Percentiles rank a stretch among this genome's conserved stretches.
These are phyloP conservation scores for Bryconaethiops microstoma DNA, from an alignment of 2,797 vertebrate genomes.

Conservation along the genomic window DNA sequence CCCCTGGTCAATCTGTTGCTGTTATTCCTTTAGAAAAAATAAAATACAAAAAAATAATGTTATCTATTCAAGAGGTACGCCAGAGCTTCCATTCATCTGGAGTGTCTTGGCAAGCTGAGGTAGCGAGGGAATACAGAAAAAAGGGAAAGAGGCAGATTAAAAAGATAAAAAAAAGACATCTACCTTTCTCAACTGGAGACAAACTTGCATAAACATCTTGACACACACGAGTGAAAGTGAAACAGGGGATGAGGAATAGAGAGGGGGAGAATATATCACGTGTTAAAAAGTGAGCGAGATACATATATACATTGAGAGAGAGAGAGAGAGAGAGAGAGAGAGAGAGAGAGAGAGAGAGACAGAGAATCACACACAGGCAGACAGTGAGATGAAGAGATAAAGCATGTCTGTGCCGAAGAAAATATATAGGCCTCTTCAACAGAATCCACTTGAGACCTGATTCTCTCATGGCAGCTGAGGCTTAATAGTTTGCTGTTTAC, in stretches of 20 bases:
- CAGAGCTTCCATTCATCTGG: slow-evolving; percentile 42
- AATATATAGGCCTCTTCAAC: slow-evolving; percentile 27
- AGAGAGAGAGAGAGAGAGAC: no score
- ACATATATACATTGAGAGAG: slow-evolving; percentile 20
- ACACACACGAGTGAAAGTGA: slow-evolving; percentile 23
- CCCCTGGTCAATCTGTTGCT: slow-evolving; percentile 14
- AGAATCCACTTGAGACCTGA: background rate
- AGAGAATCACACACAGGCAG: background rate
- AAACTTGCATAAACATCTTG: slow-evolving; percentile 47
- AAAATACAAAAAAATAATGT: slow-evolving; percentile 1
- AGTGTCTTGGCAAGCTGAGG: slow-evolving; percentile 42
- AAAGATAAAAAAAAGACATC: slow-evolving; percentile 41
- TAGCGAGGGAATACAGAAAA: slow-evolving; percentile 17
- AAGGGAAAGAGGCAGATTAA: slow-evolving; percentile 26
- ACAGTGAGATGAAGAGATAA: slow-evolving; percentile 15
- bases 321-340: slow-evolving; percentile 17
- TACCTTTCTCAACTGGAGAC: slow-evolving; percentile 40
- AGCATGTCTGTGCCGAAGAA: slow-evolving; percentile 18
- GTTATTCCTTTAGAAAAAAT: slow-evolving; percentile 13
- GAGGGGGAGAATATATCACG: background rate
- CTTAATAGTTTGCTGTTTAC: slow-evolving; percentile 27
- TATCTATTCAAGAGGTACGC: slow-evolving; percentile 33
- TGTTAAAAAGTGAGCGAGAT: background rate
- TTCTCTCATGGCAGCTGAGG: slow-evolving; percentile 17
- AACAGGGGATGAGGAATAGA: slow-evolving; percentile 3